These are phyloP conservation scores for Odontomachus brunneus DNA, from an alignment of 1,140 invertebrate species.

Conservation along the genomic window DNA sequence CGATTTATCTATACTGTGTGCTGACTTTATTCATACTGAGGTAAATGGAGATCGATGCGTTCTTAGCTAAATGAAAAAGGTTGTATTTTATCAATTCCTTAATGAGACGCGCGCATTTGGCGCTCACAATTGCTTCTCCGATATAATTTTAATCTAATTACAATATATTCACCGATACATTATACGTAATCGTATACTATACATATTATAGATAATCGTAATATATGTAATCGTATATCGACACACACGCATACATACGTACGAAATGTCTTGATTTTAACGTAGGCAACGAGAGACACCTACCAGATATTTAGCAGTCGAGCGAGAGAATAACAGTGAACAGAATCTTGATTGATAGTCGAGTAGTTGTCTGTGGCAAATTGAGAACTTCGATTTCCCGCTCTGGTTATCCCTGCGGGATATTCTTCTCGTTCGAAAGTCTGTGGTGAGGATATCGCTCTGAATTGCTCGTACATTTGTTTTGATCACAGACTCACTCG, in stretches of 20 bases:
- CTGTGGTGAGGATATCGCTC: not conserved
- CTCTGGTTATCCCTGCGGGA: not conserved
- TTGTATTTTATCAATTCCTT: slow-evolving; percentile 41
- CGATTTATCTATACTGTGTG: too few relatives aligned
- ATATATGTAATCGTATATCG: slow-evolving; percentile 6
- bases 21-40: too few relatives aligned
- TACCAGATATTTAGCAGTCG: not conserved
- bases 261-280: slow-evolving; percentile 20
- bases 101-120: not conserved
- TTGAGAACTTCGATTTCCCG: not conserved
- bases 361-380: too few relatives aligned
- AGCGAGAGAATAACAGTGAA: not conserved
- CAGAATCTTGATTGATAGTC: too few relatives aligned
- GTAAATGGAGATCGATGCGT: too few relatives aligned
- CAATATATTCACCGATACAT: not conserved
- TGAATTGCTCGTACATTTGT: slow-evolving; percentile 18
- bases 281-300: not conserved
- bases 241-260: not conserved
- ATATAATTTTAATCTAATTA: not conserved
- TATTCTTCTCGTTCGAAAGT: not conserved
- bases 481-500: not conserved
- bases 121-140: slow-evolving; percentile 4
- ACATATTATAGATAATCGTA: not conserved
- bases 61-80: slow-evolving; percentile 2
- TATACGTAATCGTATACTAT: not conserved